Percentiles rank a stretch among this genome's conserved stretches.
phyloP scores from a whole-genome alignment of 2,113 vertebrate genomes.

The Urocitellus parryii region DNA sequence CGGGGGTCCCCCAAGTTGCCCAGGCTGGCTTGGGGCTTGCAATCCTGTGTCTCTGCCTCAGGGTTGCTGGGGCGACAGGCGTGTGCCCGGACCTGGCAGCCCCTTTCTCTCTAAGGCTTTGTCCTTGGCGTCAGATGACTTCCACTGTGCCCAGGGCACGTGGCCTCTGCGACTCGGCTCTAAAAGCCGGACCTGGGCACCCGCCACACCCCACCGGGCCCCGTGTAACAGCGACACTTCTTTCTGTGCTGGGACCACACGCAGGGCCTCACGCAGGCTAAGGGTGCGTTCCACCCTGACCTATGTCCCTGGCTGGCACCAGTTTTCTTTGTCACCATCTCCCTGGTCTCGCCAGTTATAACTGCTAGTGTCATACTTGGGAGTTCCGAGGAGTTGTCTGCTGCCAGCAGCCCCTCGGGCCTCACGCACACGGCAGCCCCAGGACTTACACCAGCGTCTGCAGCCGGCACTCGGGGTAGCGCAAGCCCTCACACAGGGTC shows the following conservation, averaged over 20 bases:
- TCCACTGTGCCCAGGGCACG: not conserved
- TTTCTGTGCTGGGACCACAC: not conserved
- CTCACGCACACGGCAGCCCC: not conserved
- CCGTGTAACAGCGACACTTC: not conserved
- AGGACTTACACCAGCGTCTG: conserved; percentile 42
- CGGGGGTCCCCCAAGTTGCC: too few species aligned
- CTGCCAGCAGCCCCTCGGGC: too few species aligned
- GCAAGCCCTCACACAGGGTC: conserved; percentile 4
- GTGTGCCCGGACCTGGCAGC: not conserved
- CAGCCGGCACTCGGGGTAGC: not conserved
- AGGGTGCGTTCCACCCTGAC: not conserved
- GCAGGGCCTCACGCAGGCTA: not conserved
- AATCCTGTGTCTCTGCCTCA: too few species aligned
- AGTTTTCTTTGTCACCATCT: not conserved
- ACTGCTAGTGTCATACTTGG: not conserved
- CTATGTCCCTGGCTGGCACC: not conserved
- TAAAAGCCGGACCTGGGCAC: not conserved
- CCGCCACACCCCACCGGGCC: not conserved
- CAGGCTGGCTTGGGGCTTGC: too few species aligned
- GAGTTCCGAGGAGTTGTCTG: not conserved
- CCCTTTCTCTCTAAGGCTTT: not conserved
- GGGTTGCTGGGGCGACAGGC: too few species aligned
- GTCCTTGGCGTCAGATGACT: not conserved
- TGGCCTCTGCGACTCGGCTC: not conserved
- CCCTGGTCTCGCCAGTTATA: not conserved